Percentiles rank a stretch among this genome's conserved stretches.
Conservation (phyloP, 2,113 vertebrate genomes). For the Mungos mungo region DNA sequence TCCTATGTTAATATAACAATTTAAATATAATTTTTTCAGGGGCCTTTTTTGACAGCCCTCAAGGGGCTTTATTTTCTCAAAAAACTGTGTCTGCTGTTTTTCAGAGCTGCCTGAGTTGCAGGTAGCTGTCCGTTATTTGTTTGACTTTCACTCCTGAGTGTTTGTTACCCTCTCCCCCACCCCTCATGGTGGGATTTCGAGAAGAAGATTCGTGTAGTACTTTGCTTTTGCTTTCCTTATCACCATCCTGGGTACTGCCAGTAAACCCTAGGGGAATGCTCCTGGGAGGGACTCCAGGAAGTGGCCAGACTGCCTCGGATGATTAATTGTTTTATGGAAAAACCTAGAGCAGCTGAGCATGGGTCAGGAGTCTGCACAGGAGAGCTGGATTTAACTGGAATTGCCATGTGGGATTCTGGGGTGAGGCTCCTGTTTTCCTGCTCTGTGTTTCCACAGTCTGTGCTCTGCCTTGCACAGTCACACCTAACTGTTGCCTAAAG, state of each 20-base stretch:
- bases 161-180: no score
- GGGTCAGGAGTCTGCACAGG: background rate
- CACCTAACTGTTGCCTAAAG: constrained; percentile 8
- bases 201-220: background rate
- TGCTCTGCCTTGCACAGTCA: background rate
- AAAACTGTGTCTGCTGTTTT: background rate
- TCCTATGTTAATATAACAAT: background rate
- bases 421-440: background rate
- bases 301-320: background rate
- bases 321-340: background rate
- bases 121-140: background rate
- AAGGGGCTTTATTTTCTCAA: background rate
- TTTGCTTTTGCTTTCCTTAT: background rate
- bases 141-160: background rate
- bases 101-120: background rate
- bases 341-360: background rate
- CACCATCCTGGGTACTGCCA: background rate
- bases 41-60: background rate
- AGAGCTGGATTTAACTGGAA: background rate
- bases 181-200: background rate
- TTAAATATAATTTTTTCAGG: background rate
- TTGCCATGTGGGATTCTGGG: background rate
- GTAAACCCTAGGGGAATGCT: background rate
- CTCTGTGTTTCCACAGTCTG: background rate
- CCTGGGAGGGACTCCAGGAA: background rate